Conservation (phyloP, 2,797 vertebrate genomes). For the Merluccius polli region DNA sequence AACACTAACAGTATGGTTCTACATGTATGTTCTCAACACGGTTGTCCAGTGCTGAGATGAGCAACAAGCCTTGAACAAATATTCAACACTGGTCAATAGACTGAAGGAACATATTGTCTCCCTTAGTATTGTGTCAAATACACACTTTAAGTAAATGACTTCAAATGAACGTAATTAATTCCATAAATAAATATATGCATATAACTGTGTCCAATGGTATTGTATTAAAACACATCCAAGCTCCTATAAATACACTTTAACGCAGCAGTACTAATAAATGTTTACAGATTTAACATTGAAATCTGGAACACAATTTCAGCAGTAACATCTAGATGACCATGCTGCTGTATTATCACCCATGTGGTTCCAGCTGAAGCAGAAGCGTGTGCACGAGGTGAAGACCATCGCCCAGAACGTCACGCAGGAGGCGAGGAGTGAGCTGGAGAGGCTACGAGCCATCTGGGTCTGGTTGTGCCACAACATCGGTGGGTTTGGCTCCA, state of each 20-base stretch:
- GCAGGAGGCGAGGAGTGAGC: conserved; percentile 58
- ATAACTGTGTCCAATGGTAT: too few relatives aligned
- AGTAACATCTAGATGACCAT: background rate
- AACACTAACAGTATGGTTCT: too few relatives aligned
- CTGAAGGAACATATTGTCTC: background rate
- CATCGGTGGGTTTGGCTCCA: conserved; percentile 63
- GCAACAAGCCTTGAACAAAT: too few relatives aligned
- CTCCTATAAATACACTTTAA: too few relatives aligned
- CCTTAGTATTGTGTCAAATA: background rate
- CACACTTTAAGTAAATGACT: too few relatives aligned
- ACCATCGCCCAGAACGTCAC: conserved; percentile 67
- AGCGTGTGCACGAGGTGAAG: conserved; percentile 58
- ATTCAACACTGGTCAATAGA: too few relatives aligned
- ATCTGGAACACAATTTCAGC: too few relatives aligned
- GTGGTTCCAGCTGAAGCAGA: conserved; percentile 65
- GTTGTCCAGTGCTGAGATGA: too few relatives aligned
- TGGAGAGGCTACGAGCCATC: conserved; percentile 74
- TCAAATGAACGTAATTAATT: background rate
- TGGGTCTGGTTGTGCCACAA: conserved; percentile 85
- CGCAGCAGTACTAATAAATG: too few relatives aligned
- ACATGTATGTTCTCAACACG: background rate
- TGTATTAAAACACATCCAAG: too few relatives aligned
- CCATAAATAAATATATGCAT: background rate
- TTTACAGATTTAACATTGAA: too few relatives aligned
- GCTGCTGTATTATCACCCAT: conserved; percentile 21